These are phyloP conservation scores for Dolichoris vasculosae DNA, from an alignment of 1,140 invertebrate species.

Conservation along the genomic window DNA sequence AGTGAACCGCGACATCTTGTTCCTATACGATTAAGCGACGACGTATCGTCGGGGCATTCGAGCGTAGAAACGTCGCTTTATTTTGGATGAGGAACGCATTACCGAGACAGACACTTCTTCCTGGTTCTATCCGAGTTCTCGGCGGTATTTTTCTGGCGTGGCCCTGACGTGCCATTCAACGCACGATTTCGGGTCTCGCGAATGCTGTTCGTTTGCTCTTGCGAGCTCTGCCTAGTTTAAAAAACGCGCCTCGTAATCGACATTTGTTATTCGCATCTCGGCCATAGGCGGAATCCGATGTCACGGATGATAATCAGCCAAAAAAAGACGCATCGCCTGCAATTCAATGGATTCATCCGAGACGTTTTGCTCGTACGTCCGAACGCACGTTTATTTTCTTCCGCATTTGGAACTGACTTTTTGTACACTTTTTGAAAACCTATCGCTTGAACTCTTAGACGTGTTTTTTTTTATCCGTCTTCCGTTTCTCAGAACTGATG, in stretches of 20 bases:
- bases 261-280: slow-evolving; percentile 1
- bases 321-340: neutral
- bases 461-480: too few species aligned
- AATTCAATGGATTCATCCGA: neutral
- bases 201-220: neutral
- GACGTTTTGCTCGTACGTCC: neutral
- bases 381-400: neutral
- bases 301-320: slow-evolving; percentile 24
- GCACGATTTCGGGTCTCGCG: slow-evolving; percentile 18
- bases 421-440: too few species aligned
- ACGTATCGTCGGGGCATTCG: neutral
- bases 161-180: slow-evolving; percentile 38
- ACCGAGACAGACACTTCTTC: slow-evolving; percentile 52
- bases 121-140: slow-evolving; percentile 19
- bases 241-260: neutral
- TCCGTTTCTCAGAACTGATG: too few species aligned
- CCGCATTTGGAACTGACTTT: too few species aligned
- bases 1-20: neutral
- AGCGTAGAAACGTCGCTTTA: neutral
- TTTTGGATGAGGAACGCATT: slow-evolving; percentile 53
- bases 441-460: too few species aligned
- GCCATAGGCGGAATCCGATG: neutral
- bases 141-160: slow-evolving; percentile 13
- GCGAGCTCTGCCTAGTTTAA: neutral
- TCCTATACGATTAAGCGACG: too few species aligned